Percentiles rank a stretch among this genome's conserved stretches.
phyloP scores from a whole-genome alignment of 2,888 invertebrate species.

The Flexamia atlantica region DNA sequence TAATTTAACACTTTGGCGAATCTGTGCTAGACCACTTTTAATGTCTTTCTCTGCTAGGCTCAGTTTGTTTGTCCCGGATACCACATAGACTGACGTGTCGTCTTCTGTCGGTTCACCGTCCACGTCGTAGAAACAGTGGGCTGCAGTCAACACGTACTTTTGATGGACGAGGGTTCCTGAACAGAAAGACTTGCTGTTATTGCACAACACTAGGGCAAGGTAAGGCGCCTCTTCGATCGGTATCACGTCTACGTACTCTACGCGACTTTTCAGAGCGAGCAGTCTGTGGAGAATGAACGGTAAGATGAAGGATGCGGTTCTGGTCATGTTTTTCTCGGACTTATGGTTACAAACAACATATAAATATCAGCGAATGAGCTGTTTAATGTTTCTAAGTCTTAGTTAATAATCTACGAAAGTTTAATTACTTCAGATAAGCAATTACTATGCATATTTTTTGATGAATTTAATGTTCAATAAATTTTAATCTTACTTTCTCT shows the following conservation, averaged over 20 bases:
- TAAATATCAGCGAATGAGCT: too few relatives aligned
- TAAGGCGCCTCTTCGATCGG: background rate
- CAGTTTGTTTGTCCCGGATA: background rate
- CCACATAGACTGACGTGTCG: background rate
- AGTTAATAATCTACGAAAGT: too few relatives aligned
- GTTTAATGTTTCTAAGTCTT: too few relatives aligned
- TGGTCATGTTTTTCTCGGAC: too few relatives aligned
- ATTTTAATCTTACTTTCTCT: too few relatives aligned
- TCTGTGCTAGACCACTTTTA: background rate
- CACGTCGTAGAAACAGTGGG: constrained; percentile 41
- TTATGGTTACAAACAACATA: too few relatives aligned
- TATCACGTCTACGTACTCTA: background rate
- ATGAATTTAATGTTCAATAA: too few relatives aligned
- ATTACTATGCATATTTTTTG: too few relatives aligned
- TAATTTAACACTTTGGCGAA: background rate
- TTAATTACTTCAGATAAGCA: too few relatives aligned
- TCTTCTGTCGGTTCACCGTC: background rate
- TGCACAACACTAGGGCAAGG: background rate
- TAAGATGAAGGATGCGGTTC: background rate
- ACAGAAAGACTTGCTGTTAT: constrained; percentile 33
- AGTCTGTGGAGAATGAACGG: background rate
- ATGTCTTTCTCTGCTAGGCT: background rate
- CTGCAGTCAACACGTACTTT: constrained; percentile 44
- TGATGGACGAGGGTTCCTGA: constrained; percentile 45
- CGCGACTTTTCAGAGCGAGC: background rate